Evolutionary conservation across 2,113 vertebrate species (phyloP).

Genomic region (Hippocampus abdominalis): DNA sequence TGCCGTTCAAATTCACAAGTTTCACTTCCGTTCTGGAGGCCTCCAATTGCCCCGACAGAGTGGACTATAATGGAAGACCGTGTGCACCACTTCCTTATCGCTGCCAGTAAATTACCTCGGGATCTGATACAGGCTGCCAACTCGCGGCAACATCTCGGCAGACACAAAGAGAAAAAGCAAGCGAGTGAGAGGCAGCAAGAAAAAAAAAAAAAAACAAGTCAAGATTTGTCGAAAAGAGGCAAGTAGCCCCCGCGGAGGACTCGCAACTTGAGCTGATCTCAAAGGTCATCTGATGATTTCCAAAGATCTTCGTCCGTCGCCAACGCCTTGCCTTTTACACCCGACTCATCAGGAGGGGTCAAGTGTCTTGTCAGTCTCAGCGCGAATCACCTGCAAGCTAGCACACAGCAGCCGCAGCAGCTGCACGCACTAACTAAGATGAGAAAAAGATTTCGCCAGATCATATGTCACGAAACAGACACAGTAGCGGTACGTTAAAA

Average conservation of each 20-base stretch:
- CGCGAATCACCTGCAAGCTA: slow-evolving; percentile 35
- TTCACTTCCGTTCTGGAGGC: not conserved
- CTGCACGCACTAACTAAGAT: not conserved
- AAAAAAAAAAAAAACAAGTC: slow-evolving; percentile 34
- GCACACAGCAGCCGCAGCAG: slow-evolving; percentile 6
- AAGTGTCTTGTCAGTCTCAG: slow-evolving; percentile 57
- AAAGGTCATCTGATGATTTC: slow-evolving; percentile 69
- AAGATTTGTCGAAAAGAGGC: slow-evolving; percentile 52
- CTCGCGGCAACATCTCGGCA: slow-evolving; percentile 58
- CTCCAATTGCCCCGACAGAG: slow-evolving; percentile 62
- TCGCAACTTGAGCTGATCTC: slow-evolving; percentile 51
- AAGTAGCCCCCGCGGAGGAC: slow-evolving; percentile 46
- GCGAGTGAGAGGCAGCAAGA: slow-evolving; percentile 14
- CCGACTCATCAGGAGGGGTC: slow-evolving; percentile 43
- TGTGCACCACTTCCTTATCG: slow-evolving; percentile 67
- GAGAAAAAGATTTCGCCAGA: not conserved
- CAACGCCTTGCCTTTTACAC: slow-evolving; percentile 33
- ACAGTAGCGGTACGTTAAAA: too few relatives aligned
- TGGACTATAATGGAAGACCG: slow-evolving; percentile 54
- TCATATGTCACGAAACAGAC: too few relatives aligned
- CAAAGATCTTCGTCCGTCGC: slow-evolving; percentile 63
- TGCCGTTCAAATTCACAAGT: slow-evolving; percentile 8
- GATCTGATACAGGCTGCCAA: slow-evolving; percentile 72
- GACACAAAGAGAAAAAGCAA: slow-evolving; percentile 37
- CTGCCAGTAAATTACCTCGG: slow-evolving; percentile 68